phyloP scores from a whole-genome alignment of 2,113 vertebrate genomes.

The Gasterosteus aculeatus region DNA sequence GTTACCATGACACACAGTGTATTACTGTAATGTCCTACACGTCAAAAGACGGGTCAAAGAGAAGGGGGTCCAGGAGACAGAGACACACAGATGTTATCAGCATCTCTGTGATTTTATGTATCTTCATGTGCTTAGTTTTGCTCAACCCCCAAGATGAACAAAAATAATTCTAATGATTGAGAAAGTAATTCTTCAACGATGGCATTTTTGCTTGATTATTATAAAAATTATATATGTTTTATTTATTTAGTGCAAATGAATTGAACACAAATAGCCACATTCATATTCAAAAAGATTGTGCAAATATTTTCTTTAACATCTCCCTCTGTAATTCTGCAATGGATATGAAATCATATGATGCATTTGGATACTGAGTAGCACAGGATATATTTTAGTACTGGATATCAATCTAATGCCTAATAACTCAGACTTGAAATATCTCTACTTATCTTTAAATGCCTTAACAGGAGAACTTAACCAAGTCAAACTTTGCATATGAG shows the following conservation, averaged over 20 bases:
- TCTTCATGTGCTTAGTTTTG: not conserved
- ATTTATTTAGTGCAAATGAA: not conserved
- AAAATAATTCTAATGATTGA: not conserved
- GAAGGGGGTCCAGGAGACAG: not conserved
- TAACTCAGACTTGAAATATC: not conserved
- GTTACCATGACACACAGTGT: not conserved
- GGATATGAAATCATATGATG: not conserved
- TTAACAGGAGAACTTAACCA: not conserved
- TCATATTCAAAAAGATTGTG: not conserved
- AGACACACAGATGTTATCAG: not conserved
- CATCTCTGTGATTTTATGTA: not conserved
- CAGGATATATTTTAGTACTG: not conserved
- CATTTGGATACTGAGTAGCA: not conserved
- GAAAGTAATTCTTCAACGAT: not conserved
- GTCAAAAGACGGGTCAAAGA: constrained; percentile 26
- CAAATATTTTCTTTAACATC: not conserved
- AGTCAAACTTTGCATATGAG: constrained; percentile 1
- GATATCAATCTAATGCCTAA: not conserved
- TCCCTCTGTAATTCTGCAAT: not conserved
- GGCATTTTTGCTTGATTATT: not conserved
- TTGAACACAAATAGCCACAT: not conserved
- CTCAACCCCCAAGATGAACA: not conserved
- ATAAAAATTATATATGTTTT: not conserved
- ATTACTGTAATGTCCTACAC: constrained; percentile 3
- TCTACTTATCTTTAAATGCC: not conserved